Conservation (phyloP, 2,888 invertebrate species). For the Oscheius sp. region DNA sequence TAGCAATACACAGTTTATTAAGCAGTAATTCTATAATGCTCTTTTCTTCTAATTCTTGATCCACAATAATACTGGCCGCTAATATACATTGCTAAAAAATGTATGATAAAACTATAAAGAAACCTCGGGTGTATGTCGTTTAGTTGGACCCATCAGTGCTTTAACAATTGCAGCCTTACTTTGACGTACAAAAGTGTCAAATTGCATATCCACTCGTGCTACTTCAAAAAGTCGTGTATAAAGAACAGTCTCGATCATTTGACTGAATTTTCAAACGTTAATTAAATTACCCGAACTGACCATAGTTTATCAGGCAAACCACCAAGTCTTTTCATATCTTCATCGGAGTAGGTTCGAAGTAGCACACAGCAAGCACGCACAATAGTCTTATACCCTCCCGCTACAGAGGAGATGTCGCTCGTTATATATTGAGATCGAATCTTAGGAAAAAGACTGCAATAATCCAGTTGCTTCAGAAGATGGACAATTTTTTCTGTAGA, state of each 20-base stretch:
- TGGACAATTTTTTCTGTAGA: slow-evolving; percentile 18
- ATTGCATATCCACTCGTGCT: slow-evolving; percentile 13
- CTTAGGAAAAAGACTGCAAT: background rate
- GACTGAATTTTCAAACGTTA: slow-evolving; percentile 1
- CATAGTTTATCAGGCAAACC: background rate
- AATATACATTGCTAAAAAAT: background rate
- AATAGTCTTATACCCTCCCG: slow-evolving; percentile 21
- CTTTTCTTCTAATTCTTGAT: slow-evolving; percentile 14
- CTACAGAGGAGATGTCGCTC: background rate
- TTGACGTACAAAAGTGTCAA: background rate
- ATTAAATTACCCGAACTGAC: background rate
- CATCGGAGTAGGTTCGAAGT: slow-evolving; percentile 2
- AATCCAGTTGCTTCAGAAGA: background rate
- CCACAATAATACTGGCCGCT: slow-evolving; percentile 24
- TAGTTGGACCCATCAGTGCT: slow-evolving; percentile 9
- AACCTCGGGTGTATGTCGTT: slow-evolving; percentile 25
- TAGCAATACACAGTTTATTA: slow-evolving; percentile 9
- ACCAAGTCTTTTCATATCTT: background rate
- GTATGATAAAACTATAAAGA: background rate
- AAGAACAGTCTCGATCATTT: background rate
- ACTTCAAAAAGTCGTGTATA: slow-evolving; percentile 21
- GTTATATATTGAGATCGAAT: background rate
- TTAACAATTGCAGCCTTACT: background rate
- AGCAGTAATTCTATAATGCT: slow-evolving; percentile 20
- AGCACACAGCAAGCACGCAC: slow-evolving; percentile 29